Evolutionary conservation across 2,113 vertebrate species (phyloP).

Genomic region (Coryphaenoides rupestris): DNA sequence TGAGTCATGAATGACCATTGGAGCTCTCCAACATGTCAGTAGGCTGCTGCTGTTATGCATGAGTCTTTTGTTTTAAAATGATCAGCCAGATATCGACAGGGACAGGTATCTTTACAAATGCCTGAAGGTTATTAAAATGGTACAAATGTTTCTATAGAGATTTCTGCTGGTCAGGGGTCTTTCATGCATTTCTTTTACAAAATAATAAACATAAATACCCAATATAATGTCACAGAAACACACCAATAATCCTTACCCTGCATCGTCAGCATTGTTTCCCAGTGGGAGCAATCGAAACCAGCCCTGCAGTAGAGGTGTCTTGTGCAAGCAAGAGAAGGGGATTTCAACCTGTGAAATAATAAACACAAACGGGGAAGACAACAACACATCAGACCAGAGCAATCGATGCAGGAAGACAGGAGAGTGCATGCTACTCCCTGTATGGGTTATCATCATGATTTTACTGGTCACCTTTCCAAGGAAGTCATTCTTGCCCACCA

Average conservation of each 20-base stretch:
- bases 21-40: conserved; percentile 3
- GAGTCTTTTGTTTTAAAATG: conserved; percentile 40
- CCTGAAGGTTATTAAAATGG: no score
- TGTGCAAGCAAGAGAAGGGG: conserved; percentile 67
- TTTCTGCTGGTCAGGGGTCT: no score
- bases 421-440: background rate
- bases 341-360: conserved; percentile 78
- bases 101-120: background rate
- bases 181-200: no score
- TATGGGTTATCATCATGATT: background rate
- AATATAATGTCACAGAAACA: conserved; percentile 28
- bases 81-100: conserved; percentile 35
- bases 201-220: background rate
- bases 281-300: conserved; percentile 89
- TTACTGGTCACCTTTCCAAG: conserved; percentile 77
- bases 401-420: background rate
- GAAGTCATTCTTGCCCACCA: conserved; percentile 93
- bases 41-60: background rate
- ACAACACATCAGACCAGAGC: conserved; percentile 7
- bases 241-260: conserved; percentile 67
- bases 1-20: no score
- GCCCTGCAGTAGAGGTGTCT: conserved; percentile 68
- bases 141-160: no score
- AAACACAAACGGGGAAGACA: conserved; percentile 19
- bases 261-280: conserved; percentile 70